Percentiles rank a stretch among this genome's conserved stretches.
phyloP scores from a whole-genome alignment of 2,113 vertebrate genomes.

The Tretioscincus oriximinensis region DNA sequence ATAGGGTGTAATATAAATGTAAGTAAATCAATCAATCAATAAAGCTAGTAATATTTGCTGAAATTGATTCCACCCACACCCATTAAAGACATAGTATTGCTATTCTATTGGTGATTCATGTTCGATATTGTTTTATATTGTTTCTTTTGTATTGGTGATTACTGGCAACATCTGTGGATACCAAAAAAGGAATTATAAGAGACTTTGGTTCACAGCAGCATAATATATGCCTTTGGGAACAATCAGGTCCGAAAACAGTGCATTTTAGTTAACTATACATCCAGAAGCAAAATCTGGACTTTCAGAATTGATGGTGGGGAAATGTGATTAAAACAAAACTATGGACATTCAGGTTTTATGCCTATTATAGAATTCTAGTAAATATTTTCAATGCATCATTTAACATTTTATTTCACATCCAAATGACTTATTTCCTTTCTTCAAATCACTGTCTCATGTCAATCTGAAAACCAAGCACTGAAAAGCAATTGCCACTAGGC shows the following conservation, averaged over 20 bases:
- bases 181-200: constrained; percentile 32
- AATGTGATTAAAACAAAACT: not conserved
- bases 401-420: constrained; percentile 34
- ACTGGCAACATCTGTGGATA: constrained; percentile 44
- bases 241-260: not conserved
- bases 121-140: too few relatives aligned
- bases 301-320: not conserved
- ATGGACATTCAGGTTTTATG: not conserved
- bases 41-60: too few relatives aligned
- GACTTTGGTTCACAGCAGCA: constrained; percentile 50
- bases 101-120: too few relatives aligned
- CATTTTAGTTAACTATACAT: not conserved
- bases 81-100: too few relatives aligned
- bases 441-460: not conserved
- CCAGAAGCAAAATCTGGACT: not conserved
- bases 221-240: constrained; percentile 8
- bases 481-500: not conserved
- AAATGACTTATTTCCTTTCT: not conserved
- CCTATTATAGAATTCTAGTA: constrained; percentile 1
- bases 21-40: too few relatives aligned
- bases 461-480: not conserved
- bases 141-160: constrained; percentile 34
- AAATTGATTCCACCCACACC: too few relatives aligned
- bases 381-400: constrained; percentile 25
- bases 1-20: too few relatives aligned